Percentiles rank a stretch among this genome's conserved stretches.
Evolutionary conservation across 1,140 invertebrate species (phyloP).

Genomic region (Megalopta genalis): DNA sequence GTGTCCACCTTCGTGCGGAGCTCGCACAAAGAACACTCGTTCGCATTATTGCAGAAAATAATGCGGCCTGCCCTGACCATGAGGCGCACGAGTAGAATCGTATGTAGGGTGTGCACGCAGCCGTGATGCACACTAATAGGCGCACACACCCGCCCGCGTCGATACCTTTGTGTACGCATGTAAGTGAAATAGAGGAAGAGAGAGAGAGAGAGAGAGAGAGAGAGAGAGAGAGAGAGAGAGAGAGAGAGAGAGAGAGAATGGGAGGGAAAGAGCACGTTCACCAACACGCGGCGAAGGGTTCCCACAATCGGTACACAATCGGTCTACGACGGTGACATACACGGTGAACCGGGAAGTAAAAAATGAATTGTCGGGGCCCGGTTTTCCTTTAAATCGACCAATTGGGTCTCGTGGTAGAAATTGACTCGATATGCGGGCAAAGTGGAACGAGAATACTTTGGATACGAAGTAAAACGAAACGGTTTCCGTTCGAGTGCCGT

Average conservation of each 20-base stretch:
- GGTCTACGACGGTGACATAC: conserved; percentile 34
- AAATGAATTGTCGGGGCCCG: not conserved
- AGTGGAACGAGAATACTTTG: not conserved
- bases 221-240: not conserved
- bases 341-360: conserved; percentile 45
- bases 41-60: conserved; percentile 52
- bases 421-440: not conserved
- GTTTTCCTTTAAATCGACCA: not conserved
- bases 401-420: not conserved
- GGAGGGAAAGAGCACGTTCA: conserved; percentile 18
- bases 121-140: conserved; percentile 61
- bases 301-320: conserved; percentile 61
- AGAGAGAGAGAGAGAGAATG: not conserved
- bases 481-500: not conserved
- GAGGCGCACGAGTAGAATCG: conserved; percentile 52
- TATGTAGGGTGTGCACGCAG: conserved; percentile 58
- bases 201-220: not conserved
- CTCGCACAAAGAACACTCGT: conserved; percentile 33
- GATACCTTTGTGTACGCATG: conserved; percentile 7
- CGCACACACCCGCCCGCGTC: not conserved
- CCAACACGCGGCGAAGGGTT: conserved; percentile 44
- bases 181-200: not conserved
- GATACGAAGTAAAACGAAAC: conserved; percentile 3
- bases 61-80: conserved; percentile 54
- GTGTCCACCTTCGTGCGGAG: conserved; percentile 26